Evolutionary conservation across 2,797 vertebrate genomes (phyloP), one percentile per base, ranked within the genome.

Genomic region (Hozukius guyotensis): DNA sequence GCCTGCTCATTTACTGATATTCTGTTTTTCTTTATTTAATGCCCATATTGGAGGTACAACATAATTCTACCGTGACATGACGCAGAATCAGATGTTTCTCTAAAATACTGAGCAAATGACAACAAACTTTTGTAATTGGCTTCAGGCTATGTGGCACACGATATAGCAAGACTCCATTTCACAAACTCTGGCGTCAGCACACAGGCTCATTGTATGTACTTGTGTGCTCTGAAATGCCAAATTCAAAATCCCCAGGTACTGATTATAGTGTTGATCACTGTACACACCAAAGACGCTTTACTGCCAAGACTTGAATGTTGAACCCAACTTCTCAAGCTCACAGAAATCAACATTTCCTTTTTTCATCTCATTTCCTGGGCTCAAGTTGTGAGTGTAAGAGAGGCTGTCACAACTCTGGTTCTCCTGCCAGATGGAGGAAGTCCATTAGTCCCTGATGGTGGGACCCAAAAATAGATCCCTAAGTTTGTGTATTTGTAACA

Each of bases 381-480:
- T 74, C 24, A 76, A 65, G 65, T 87, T 81, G 55, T 61, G 78
- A 79, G 74, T 42, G 62, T 69, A 78, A 75, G 59, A 85, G 63
- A 80, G 24, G 16, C 60, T 57, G 66, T 75, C 53, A 70, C 73
- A 67, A 52, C 57, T 60, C 36, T 31, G 24, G 59, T 72, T 77
- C 32, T 61, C 25, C 34, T 80, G 90, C 90, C 92, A 91, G 81
- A 59, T 91, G 89, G 85, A 90, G 46, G 57, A 71, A 42, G 52
- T 75, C 87, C 79, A 86, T 32, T 13, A 53, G 31, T 75, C 69
- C 55, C 77, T 69, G 65, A 70, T 80, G 53, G 66, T 71, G 25
- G 1, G 9, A 72, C 56, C 57, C 63, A 79, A 69, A 88, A 87
- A 87, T 49, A 85, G 63, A 75, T 76, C 71, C 36, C 12, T 67